These are phyloP conservation scores for Triops longicaudatus DNA, from an alignment of 1,140 invertebrate genomes.

Conservation along the genomic window DNA sequence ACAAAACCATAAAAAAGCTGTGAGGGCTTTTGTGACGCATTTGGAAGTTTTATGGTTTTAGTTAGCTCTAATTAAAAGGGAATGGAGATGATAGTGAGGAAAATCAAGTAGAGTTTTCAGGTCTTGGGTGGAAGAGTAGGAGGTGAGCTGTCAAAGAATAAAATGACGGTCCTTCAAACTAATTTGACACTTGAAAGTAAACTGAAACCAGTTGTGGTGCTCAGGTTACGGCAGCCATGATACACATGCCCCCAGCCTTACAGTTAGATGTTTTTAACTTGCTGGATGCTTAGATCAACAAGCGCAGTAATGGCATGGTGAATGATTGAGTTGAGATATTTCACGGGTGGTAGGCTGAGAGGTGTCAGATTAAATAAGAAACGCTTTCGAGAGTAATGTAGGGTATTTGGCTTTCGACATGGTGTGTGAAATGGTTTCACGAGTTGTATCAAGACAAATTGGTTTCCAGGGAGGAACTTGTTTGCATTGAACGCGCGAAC, in stretches of 20 bases:
- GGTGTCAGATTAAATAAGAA: neutral
- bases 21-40: neutral
- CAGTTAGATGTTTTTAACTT: too few relatives aligned
- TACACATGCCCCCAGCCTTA: too few relatives aligned
- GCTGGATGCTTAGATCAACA: too few relatives aligned
- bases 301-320: neutral
- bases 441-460: neutral
- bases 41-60: neutral
- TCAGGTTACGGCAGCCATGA: neutral
- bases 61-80: too few relatives aligned
- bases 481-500: too few relatives aligned
- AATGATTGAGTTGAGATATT: neutral
- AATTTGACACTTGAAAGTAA: conserved; percentile 5
- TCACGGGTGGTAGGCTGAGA: neutral
- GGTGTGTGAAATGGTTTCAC: neutral
- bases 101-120: too few relatives aligned
- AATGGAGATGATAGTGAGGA: too few relatives aligned
- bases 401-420: neutral
- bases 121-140: neutral
- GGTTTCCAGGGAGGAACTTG: neutral
- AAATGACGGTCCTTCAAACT: neutral
- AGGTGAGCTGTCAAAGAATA: neutral
- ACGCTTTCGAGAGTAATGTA: neutral
- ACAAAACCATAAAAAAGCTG: too few relatives aligned
- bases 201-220: neutral